These are phyloP conservation scores for Grantiella picta DNA, from an alignment of 2,113 vertebrate genomes.

Conservation along the genomic window DNA sequence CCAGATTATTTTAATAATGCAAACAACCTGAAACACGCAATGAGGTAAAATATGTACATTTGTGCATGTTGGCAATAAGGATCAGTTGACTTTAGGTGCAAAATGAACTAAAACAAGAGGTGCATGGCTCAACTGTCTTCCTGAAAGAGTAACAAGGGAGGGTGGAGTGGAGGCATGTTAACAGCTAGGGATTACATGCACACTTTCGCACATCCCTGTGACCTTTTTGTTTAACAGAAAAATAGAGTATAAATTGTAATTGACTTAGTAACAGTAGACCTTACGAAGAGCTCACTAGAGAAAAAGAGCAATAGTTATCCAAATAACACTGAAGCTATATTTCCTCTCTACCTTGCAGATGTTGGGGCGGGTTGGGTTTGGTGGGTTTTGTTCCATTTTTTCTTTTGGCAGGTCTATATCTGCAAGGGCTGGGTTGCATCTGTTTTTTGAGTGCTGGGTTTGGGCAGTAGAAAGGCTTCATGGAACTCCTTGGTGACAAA, in stretches of 20 bases:
- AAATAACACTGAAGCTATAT: not conserved
- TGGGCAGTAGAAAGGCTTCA: not conserved
- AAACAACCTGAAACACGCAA: not conserved
- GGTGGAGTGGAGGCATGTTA: not conserved
- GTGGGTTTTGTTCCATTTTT: not conserved
- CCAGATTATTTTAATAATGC: not conserved
- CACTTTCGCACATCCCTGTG: not conserved
- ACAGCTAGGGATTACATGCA: rapidly evolving
- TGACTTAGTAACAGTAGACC: not conserved
- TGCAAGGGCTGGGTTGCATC: not conserved
- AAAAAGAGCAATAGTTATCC: not conserved
- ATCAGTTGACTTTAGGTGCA: not conserved
- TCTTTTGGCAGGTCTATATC: not conserved
- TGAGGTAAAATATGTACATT: not conserved
- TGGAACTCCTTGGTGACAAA: constrained; percentile 71
- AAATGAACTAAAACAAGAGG: not conserved
- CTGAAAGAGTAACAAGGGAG: not conserved
- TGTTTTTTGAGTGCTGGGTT: not conserved
- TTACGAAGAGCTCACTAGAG: not conserved
- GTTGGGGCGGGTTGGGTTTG: rapidly evolving
- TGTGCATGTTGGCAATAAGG: not conserved
- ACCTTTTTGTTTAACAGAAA: not conserved
- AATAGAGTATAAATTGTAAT: not conserved
- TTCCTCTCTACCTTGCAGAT: not conserved
- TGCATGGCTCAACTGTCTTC: not conserved